Evolutionary conservation across 37 sponge, comb jelly and placozoan genomes (phyloP).

Genomic region (Oopsacas minuta): DNA sequence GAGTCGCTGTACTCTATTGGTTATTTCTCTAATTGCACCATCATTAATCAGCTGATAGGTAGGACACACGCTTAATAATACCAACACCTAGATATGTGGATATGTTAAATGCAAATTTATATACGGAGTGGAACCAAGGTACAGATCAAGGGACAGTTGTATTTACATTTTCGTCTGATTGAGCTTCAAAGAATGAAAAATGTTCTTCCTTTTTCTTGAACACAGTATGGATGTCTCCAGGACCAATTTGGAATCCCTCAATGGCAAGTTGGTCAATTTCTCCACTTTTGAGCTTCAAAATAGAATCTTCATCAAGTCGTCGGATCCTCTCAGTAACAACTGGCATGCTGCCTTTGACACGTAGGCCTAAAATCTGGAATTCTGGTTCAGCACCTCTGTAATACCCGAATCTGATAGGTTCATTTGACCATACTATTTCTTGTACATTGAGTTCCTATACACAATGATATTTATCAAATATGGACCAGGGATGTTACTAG

Average conservation of each 20-base stretch:
- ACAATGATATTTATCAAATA: neutral
- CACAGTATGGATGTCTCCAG: neutral
- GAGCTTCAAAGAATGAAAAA: conserved; percentile 20
- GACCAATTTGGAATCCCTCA: neutral
- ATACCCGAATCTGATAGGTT: conserved; percentile 67
- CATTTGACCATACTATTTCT: conserved; percentile 47
- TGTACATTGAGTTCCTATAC: conserved; percentile 76
- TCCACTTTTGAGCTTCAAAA: neutral
- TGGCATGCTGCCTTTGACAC: conserved; percentile 82
- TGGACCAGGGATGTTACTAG: neutral
- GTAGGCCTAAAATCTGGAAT: conserved; percentile 66
- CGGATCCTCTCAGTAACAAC: conserved; percentile 26
- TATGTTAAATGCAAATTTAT: no score
- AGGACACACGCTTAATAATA: conserved; percentile 69
- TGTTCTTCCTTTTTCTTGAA: neutral
- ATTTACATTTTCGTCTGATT: conserved; percentile 25
- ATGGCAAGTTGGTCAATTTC: neutral
- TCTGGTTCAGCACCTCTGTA: conserved; percentile 66
- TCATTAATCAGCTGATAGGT: conserved; percentile 77
- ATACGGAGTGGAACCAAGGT: conserved; percentile 18
- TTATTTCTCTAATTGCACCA: conserved; percentile 79
- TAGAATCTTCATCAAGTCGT: neutral
- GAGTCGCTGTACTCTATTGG: conserved; percentile 89
- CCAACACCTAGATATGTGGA: conserved; percentile 50
- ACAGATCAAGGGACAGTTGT: conserved; percentile 13